phyloP scores from a whole-genome alignment of 2,797 vertebrate species.

The Pteronotus mesoamericanus region DNA sequence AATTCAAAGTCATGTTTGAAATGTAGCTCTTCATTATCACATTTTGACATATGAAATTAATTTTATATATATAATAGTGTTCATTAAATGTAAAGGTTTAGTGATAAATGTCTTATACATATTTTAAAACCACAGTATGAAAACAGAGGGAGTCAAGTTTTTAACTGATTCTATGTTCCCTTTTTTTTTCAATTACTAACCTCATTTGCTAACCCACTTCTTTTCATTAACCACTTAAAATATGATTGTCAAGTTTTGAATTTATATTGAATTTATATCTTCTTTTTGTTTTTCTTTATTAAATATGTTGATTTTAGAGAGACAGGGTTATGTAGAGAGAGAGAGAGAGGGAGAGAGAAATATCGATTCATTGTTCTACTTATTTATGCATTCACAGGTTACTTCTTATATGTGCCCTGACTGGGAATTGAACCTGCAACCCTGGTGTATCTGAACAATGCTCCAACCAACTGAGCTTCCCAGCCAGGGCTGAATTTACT shows the following conservation, averaged over 20 bases:
- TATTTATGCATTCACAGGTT: neutral
- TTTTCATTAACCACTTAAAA: neutral
- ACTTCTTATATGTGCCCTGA: neutral
- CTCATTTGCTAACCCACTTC: neutral
- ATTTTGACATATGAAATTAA: slow-evolving; percentile 73
- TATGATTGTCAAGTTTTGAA: neutral
- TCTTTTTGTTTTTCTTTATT: neutral
- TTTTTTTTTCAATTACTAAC: neutral
- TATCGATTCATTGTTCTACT: too few relatives aligned
- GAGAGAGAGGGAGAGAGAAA: too few relatives aligned
- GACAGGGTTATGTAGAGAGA: neutral
- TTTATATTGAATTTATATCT: neutral
- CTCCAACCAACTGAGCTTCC: neutral
- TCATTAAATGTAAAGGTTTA: slow-evolving; percentile 70
- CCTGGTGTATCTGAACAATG: neutral
- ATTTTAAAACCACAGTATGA: slow-evolving; percentile 48
- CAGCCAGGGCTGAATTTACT: neutral
- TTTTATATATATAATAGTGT: slow-evolving; percentile 70
- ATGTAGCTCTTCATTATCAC: slow-evolving; percentile 62
- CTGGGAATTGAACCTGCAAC: neutral
- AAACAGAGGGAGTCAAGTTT: slow-evolving; percentile 22
- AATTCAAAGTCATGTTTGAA: slow-evolving; percentile 71
- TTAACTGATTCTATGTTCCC: neutral
- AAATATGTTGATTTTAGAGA: neutral
- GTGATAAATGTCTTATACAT: slow-evolving; percentile 48